These are phyloP conservation scores for Sinelater perroti DNA, from an alignment of 2,888 invertebrate species.

Conservation along the genomic window DNA sequence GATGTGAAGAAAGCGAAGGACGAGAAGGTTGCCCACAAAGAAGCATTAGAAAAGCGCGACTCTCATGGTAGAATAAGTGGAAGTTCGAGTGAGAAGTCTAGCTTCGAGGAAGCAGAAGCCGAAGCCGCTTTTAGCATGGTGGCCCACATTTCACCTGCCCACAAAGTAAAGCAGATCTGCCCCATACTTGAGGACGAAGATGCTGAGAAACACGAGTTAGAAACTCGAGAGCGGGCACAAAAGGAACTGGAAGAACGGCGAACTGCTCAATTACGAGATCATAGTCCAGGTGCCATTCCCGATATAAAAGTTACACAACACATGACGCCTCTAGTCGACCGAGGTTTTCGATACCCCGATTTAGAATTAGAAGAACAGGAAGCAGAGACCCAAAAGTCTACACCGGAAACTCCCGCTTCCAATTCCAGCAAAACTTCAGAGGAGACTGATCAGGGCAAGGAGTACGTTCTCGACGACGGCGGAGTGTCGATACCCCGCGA, in stretches of 20 bases:
- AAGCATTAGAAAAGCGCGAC: conserved; percentile 52
- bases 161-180: conserved; percentile 60
- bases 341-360: conserved; percentile 62
- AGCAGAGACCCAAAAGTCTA: conserved; percentile 59
- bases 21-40: conserved; percentile 49
- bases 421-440: conserved; percentile 72
- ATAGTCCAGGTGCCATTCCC: conserved; percentile 70
- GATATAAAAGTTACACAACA: conserved; percentile 71
- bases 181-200: conserved; percentile 63
- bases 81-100: conserved; percentile 60
- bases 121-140: conserved; percentile 64
- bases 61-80: conserved; percentile 57
- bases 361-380: conserved; percentile 60
- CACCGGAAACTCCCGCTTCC: conserved; percentile 70
- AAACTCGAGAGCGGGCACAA: conserved; percentile 59
- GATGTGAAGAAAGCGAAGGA: conserved; percentile 46
- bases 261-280: conserved; percentile 62
- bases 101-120: conserved; percentile 63
- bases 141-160: conserved; percentile 61
- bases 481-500: conserved; percentile 67
- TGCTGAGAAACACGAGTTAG: conserved; percentile 64
- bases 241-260: conserved; percentile 61
- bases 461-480: conserved; percentile 70
- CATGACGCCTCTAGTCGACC: conserved; percentile 62
- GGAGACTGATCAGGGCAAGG: conserved; percentile 71